Evolutionary conservation across 2,797 vertebrate genomes (phyloP).

Genomic region (Takifugu rubripes): DNA sequence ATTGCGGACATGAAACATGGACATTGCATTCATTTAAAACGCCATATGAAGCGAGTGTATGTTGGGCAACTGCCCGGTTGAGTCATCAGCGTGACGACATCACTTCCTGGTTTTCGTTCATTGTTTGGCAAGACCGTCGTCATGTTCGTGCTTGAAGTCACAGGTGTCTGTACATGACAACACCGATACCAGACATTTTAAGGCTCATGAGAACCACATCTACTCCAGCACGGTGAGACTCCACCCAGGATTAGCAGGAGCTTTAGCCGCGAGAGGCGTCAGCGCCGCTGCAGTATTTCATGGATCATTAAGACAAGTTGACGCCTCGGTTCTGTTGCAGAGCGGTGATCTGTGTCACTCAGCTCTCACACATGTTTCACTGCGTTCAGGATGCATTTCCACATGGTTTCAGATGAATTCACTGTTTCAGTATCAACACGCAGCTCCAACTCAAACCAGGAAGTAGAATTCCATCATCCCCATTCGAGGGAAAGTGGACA

Average conservation of each 20-base stretch:
- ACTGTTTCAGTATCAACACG: too few relatives aligned
- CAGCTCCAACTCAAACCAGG: too few relatives aligned
- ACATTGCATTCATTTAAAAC: too few relatives aligned
- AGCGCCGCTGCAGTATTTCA: not conserved
- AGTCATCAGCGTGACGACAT: slow-evolving; percentile 22
- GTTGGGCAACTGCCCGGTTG: slow-evolving; percentile 28
- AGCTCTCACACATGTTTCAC: too few relatives aligned
- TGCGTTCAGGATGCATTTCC: too few relatives aligned
- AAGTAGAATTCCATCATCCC: too few relatives aligned
- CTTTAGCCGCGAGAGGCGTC: slow-evolving; percentile 5
- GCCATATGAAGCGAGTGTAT: not conserved
- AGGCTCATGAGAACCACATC: slow-evolving; percentile 21
- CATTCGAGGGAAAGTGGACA: too few relatives aligned
- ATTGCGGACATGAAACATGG: too few relatives aligned
- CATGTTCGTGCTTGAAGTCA: slow-evolving; percentile 1
- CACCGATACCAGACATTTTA: not conserved
- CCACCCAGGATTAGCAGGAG: slow-evolving; percentile 25
- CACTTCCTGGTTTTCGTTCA: too few relatives aligned
- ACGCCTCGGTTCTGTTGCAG: not conserved
- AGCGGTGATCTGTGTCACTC: too few relatives aligned
- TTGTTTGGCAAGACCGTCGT: not conserved
- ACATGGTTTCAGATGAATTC: too few relatives aligned
- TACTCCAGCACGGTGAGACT: not conserved
- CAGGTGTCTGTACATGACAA: slow-evolving; percentile 22
- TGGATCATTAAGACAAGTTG: not conserved